Base-by-base conservation (phyloP, 2,888 invertebrate species). In the Hermodice carunculata region DNA sequence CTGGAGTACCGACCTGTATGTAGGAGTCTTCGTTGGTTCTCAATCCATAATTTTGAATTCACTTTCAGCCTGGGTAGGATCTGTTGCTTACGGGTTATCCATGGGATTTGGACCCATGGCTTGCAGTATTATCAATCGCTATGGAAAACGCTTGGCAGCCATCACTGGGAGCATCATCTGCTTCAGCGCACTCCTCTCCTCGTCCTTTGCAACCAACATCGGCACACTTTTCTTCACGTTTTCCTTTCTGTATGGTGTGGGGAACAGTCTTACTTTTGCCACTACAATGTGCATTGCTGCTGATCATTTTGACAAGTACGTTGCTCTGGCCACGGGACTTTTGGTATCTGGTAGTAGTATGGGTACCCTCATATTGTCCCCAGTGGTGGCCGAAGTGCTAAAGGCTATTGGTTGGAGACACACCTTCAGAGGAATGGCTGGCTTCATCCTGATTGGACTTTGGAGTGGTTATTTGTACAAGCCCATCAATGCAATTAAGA, bases 1-100 rank as follows among this genome's bases (percentile, higher is more conserved):
- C n/a, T n/a, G n/a, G n/a, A n/a, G n/a, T n/a, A n/a, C n/a, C n/a
- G n/a, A n/a, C n/a, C n/a, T n/a, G n/a, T n/a, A n/a, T n/a, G n/a
- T n/a, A n/a, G n/a, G n/a, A n/a, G n/a, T n/a, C n/a, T 24, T 43
- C 24, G 43, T 22, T 1, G 49, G 8, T 2, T 49, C 26, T 49
- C 2, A 49, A 8, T 49, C 26, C 17, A 26, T 22, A 43, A 43
- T 43, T 51, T 19, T 8, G 26, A 22, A 14, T 26, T 58, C 17
- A 24, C 24, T 75, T 77, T 56, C 74, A 81, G 81, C 80, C 56
- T 80, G 80, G 80, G 62, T 80, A 28, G 81, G 79, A 8, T 80
- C 80, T 11, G 58, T 74, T 5, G 73, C 76, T 0, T 80, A 78
- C 58, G 81, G 81, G 3, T 61, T 80, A 5, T 75, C 78, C 2